These are phyloP conservation scores for Euproctis similis DNA, from an alignment of 2,888 invertebrate genomes.

Conservation along the genomic window DNA sequence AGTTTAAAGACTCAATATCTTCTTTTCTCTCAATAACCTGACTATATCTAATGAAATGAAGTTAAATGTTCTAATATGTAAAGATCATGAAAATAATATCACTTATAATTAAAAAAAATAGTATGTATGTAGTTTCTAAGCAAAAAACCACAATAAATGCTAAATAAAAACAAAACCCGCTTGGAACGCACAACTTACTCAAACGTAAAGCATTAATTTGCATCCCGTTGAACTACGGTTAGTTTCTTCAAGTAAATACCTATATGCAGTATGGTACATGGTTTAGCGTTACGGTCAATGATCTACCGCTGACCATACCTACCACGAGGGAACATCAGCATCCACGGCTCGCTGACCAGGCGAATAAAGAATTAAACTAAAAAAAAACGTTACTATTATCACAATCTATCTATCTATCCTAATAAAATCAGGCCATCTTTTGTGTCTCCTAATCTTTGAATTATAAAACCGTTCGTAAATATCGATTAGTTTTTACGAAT, in stretches of 20 bases:
- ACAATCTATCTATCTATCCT: conserved; percentile 10
- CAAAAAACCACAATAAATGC: too few species aligned
- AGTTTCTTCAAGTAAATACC: conserved; percentile 18
- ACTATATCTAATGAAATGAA: too few species aligned
- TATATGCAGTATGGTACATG: conserved; percentile 38
- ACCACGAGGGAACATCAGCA: conserved; percentile 29
- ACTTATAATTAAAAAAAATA: too few species aligned
- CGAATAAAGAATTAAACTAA: conserved; percentile 9
- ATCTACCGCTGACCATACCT: conserved; percentile 19
- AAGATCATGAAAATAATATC: too few species aligned
- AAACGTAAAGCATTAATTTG: conserved; percentile 11
- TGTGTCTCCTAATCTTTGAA: too few species aligned
- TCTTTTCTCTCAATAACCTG: too few species aligned
- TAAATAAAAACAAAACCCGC: conserved; percentile 1
- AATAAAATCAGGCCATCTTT: conserved; percentile 14
- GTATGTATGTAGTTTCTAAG: not conserved
- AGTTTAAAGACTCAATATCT: too few species aligned
- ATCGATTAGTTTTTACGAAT: too few species aligned
- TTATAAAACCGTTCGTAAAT: too few species aligned
- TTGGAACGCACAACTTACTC: conserved; percentile 3
- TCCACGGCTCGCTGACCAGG: conserved; percentile 31
- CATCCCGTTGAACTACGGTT: conserved; percentile 28
- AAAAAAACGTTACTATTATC: conserved; percentile 15
- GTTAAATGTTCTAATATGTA: too few species aligned
- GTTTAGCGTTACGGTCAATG: conserved; percentile 45